A percentile compares a stretch with the other conserved stretches of the same genome.
Evolutionary conservation across 2,113 vertebrate species (phyloP).

Genomic region (Lampris megalopsis): DNA sequence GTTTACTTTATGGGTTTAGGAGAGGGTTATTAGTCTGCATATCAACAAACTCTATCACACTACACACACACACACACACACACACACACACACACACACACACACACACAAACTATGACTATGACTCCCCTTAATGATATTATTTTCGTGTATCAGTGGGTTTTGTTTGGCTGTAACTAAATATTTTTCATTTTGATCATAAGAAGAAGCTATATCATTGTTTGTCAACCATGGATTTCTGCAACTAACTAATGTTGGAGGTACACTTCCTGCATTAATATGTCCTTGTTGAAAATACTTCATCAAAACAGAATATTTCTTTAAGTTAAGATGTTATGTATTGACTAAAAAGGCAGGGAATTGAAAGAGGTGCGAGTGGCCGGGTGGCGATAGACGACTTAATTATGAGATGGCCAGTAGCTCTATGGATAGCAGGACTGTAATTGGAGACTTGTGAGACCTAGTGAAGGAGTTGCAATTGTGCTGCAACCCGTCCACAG

Average conservation of each 20-base stretch:
- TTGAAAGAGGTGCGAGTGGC: background rate
- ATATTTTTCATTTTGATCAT: too few relatives aligned
- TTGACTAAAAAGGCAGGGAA: background rate
- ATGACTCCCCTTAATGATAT: background rate
- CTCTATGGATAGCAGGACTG: slow-evolving; percentile 43
- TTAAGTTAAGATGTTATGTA: background rate
- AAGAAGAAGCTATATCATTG: background rate
- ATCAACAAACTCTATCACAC: too few relatives aligned
- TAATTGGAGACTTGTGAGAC: slow-evolving; percentile 20
- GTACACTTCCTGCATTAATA: too few relatives aligned
- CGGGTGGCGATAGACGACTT: slow-evolving; percentile 7
- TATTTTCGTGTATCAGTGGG: background rate
- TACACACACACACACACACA: too few relatives aligned
- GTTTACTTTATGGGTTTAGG: too few relatives aligned
- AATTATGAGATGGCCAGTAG: slow-evolving; percentile 48
- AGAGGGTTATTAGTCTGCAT: too few relatives aligned
- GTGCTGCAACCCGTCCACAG: slow-evolving; percentile 47
- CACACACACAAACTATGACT: background rate
- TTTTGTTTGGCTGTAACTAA: background rate
- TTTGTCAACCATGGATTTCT: background rate
- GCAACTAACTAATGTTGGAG: too few relatives aligned
- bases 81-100: too few relatives aligned
- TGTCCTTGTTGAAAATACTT: too few relatives aligned
- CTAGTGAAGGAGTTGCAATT: slow-evolving; percentile 51
- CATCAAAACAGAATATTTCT: background rate